Conservation (phyloP, 2,113 vertebrate genomes). For the Datnioides undecimradiatus region DNA sequence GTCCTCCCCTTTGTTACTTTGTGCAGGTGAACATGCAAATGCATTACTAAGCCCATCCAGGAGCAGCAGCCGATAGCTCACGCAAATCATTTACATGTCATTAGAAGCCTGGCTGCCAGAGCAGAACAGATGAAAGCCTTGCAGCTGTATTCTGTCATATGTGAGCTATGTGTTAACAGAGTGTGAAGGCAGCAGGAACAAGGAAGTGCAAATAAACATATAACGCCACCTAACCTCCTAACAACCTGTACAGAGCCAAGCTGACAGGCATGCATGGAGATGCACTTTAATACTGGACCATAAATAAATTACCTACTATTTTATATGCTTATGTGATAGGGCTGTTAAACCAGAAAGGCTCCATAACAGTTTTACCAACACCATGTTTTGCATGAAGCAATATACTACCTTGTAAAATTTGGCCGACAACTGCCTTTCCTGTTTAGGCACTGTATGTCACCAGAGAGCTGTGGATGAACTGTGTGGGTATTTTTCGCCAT, state of each 20-base stretch:
- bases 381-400: constrained; percentile 53
- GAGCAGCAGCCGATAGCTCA: constrained; percentile 63
- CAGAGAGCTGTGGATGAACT: constrained; percentile 38
- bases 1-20: constrained; percentile 45
- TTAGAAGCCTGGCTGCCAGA: constrained; percentile 68
- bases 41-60: constrained; percentile 52
- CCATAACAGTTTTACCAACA: constrained; percentile 57
- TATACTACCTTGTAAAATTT: constrained; percentile 59
- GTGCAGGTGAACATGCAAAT: constrained; percentile 65
- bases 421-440: constrained; percentile 36
- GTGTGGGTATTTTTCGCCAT: constrained; percentile 48
- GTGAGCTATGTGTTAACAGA: constrained; percentile 66
- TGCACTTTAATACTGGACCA: constrained; percentile 24
- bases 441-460: constrained; percentile 43
- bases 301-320: constrained; percentile 42
- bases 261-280: constrained; percentile 38
- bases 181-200: constrained; percentile 68
- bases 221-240: constrained; percentile 52
- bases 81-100: constrained; percentile 77
- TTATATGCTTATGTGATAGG: constrained; percentile 52
- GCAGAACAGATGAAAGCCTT: constrained; percentile 73
- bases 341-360: constrained; percentile 42
- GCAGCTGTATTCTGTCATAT: constrained; percentile 73
- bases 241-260: constrained; percentile 38
- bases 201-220: constrained; percentile 68